These are phyloP conservation scores for Trichechus manatus DNA, from an alignment of 2,113 vertebrate genomes.

Conservation along the genomic window DNA sequence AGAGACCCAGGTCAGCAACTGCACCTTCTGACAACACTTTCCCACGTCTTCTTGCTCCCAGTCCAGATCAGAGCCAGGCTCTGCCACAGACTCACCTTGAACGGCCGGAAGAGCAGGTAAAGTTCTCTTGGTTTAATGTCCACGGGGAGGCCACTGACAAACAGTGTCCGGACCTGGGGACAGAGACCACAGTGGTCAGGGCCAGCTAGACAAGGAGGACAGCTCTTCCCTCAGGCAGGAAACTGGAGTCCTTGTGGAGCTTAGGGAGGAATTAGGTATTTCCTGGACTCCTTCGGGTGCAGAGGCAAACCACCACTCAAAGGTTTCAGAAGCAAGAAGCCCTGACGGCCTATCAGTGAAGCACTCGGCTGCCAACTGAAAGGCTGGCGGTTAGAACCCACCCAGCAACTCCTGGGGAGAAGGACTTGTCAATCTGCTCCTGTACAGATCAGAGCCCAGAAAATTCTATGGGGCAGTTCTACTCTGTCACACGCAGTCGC, in stretches of 20 bases:
- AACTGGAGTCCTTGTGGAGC: not conserved
- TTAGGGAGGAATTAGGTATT: not conserved
- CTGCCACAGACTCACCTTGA: conserved; percentile 92
- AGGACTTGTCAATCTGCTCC: not conserved
- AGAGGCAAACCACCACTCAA: not conserved
- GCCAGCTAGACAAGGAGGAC: not conserved
- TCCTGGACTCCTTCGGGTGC: not conserved
- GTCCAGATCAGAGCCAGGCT: not conserved
- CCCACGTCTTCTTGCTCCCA: not conserved
- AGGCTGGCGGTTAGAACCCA: not conserved
- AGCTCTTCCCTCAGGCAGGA: not conserved
- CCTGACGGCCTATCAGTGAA: not conserved
- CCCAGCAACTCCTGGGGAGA: not conserved
- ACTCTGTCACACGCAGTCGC: not conserved
- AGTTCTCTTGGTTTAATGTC: conserved; percentile 99
- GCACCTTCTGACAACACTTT: not conserved
- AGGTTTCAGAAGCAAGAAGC: not conserved
- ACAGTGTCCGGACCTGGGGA: conserved; percentile 94
- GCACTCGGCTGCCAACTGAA: not conserved
- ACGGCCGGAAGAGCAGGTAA: conserved; percentile 98
- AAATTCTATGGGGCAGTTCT: not conserved
- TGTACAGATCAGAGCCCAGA: not conserved
- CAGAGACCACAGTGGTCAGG: conserved; percentile 49
- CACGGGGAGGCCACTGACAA: conserved; percentile 97
- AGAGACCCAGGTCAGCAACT: not conserved